Evolutionary conservation across 2,113 vertebrate species (phyloP).

Genomic region (Phoenicopterus ruber): DNA sequence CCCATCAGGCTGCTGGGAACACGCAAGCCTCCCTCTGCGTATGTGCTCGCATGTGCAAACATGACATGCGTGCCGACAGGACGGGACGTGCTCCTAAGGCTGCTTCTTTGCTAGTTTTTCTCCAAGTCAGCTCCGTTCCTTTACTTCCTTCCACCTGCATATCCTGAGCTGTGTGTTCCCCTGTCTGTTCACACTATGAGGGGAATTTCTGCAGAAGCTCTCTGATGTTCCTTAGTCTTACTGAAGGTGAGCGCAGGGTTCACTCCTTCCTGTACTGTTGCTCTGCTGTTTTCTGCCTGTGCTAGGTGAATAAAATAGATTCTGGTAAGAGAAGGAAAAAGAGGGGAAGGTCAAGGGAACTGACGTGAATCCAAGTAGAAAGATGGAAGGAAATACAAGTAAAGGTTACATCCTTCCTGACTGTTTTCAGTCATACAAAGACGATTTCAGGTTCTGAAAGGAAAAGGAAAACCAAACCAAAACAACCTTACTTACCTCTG

Average conservation of each 20-base stretch:
- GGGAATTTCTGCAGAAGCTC: background rate
- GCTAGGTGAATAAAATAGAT: background rate
- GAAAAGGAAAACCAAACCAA: background rate
- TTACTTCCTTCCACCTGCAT: background rate
- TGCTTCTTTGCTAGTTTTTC: background rate
- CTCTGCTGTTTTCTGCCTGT: background rate
- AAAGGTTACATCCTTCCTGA: background rate
- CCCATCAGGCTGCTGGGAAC: background rate
- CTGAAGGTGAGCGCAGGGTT: background rate
- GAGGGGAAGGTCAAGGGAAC: background rate
- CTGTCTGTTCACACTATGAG: background rate
- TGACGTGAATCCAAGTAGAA: background rate
- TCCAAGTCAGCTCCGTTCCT: background rate
- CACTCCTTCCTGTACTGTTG: background rate
- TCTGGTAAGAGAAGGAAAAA: background rate
- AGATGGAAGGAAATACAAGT: background rate
- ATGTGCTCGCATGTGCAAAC: rapidly evolving
- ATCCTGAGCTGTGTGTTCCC: background rate
- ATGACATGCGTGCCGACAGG: background rate
- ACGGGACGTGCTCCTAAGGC: background rate
- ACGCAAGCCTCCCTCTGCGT: too few relatives aligned
- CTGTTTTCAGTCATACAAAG: background rate
- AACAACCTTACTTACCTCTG: background rate
- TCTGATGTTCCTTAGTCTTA: background rate
- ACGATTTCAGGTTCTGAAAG: background rate